Evolutionary conservation across 2,797 vertebrate species (phyloP), one percentile per base, ranked within the genome.

Genomic region (Channa striata): DNA sequence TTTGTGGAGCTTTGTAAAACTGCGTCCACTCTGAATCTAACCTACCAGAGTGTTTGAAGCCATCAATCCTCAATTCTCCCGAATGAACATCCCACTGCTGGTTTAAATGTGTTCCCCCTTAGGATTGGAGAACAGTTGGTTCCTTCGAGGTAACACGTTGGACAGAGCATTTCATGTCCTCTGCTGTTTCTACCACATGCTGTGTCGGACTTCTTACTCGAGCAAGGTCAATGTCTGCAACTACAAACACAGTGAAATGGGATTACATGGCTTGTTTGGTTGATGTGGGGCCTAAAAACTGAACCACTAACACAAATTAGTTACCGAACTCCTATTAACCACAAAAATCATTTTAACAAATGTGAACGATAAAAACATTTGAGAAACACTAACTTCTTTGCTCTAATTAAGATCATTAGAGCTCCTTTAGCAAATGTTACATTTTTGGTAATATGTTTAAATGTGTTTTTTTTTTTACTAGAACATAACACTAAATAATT

Each of bases 21-120:
- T n/a, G n/a, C 10, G 47, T 13, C 39, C 36, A 19, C 21, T 67
- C 68, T 62, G n/a, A 47, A 71, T n/a, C 2, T 65, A 68, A n/a
- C 20, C 62, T 39, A 11, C 21, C 21, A 51, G n/a, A 54, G 8
- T 72, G 62, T 70, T 42, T 63, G 11, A 67, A 46, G n/a, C 36
- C 51, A 81, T 83, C 72, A 49, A 81, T 90, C 76, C 71, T 81
- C 44, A 77, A 71, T 83, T 74, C 59, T 76, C 76, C 21, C 7
- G 43, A 66, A 61, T 69, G 74, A 44, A 68, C 59, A 80, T 54
- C 64, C 52, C 30, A 59, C 68, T 65, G 61, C 63, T 19, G 49
- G 59, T 42, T 47, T n/a, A 8, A 53, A 69, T 34, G 36, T 50
- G 72, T 63, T 5, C 54, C 14, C 39, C 14, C 17, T 43, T 13